A percentile compares a stretch with the other conserved stretches of the same genome.
Conservation (phyloP, 2,797 vertebrate genomes). For the Acipenser oxyrinchus region DNA sequence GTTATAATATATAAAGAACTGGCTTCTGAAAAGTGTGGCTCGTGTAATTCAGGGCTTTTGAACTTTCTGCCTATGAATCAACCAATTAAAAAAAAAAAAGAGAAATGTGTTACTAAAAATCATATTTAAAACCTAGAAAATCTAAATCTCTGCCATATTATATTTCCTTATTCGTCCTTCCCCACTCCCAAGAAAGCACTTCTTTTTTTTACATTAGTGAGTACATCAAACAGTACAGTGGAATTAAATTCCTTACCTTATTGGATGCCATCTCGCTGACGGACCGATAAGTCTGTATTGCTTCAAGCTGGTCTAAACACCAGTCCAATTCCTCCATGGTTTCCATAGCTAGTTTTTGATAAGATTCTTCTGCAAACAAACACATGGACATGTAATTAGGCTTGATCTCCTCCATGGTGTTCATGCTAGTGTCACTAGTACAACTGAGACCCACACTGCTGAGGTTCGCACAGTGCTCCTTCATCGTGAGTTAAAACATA, state of each 20-base stretch:
- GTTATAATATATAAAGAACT: no score
- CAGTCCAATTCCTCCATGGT: slow-evolving; percentile 96
- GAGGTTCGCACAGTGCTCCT: slow-evolving; percentile 67
- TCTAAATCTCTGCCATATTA: no score
- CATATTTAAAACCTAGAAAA: not conserved
- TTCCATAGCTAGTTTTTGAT: slow-evolving; percentile 94
- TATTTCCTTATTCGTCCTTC: no score
- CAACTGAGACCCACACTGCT: slow-evolving; percentile 44
- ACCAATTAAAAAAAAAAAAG: no score
- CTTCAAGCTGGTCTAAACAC: slow-evolving; percentile 96
- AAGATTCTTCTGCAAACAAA: slow-evolving; percentile 92
- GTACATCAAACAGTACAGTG: not conserved
- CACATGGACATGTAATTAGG: slow-evolving; percentile 81
- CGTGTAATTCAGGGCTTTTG: no score
- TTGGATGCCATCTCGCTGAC: slow-evolving; percentile 98
- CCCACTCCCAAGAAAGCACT: no score
- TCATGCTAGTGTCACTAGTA: slow-evolving; percentile 43
- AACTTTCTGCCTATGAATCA: no score
- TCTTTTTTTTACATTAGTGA: slow-evolving; percentile 21
- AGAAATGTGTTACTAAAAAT: not conserved
- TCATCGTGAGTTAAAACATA: slow-evolving; percentile 54
- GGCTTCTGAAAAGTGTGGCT: no score
- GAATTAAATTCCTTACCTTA: slow-evolving; percentile 64
- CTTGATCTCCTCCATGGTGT: slow-evolving; percentile 59
- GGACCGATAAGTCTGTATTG: slow-evolving; percentile 94